Evolutionary conservation across 2,797 vertebrate species (phyloP).

Genomic region (Oreochromis mossambicus): DNA sequence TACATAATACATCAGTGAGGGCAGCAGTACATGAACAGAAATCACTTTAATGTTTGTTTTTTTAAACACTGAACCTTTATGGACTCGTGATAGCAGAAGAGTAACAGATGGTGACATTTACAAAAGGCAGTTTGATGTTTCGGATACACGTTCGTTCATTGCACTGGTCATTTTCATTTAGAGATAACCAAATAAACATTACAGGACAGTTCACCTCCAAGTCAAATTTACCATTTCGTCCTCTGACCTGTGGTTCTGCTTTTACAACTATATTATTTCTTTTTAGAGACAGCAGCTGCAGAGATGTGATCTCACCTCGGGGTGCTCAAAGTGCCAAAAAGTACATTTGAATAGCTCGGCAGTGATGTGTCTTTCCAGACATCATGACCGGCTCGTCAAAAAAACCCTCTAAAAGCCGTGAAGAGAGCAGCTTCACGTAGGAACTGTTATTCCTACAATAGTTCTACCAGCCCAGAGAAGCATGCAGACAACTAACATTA

Average conservation of each 20-base stretch:
- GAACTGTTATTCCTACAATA: fast-evolving
- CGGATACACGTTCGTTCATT: no score
- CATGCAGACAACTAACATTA: fast-evolving
- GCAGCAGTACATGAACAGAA: constrained; percentile 11
- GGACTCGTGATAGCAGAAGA: background rate
- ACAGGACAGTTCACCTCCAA: background rate
- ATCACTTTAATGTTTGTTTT: background rate
- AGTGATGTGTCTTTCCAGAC: background rate
- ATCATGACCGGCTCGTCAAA: background rate
- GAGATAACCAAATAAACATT: background rate
- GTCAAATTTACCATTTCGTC: background rate
- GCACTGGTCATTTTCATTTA: background rate
- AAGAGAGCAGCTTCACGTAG: background rate
- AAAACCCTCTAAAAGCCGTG: background rate
- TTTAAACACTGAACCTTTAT: background rate
- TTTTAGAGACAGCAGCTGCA: background rate
- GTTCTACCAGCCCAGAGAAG: background rate
- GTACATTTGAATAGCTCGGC: background rate
- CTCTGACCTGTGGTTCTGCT: background rate
- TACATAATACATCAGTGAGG: constrained; percentile 27
- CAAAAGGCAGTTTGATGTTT: background rate
- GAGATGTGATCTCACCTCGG: background rate
- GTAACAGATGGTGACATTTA: background rate
- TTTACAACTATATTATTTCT: background rate
- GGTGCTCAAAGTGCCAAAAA: background rate